These are phyloP conservation scores for Iguana delicatissima DNA, from an alignment of 2,797 vertebrate genomes.

Conservation along the genomic window DNA sequence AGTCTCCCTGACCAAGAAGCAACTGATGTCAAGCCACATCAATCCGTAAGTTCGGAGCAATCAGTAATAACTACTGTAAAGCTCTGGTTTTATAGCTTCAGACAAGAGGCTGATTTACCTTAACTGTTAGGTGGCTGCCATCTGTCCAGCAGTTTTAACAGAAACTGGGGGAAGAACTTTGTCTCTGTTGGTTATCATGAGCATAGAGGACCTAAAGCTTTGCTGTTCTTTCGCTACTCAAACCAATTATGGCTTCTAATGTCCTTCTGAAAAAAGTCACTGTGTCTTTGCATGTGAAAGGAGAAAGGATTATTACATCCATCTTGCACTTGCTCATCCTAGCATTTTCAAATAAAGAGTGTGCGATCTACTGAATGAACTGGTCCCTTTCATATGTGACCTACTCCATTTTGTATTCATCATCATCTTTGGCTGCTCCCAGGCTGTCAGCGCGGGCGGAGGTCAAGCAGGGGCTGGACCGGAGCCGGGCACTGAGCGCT, in stretches of 20 bases:
- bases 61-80: neutral
- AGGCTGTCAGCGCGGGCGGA: too few species aligned
- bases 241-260: neutral
- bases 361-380: rapidly evolving
- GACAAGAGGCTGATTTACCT: neutral
- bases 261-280: neutral
- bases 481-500: too few species aligned
- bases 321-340: neutral
- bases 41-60: neutral
- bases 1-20: neutral
- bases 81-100: neutral
- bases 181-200: neutral
- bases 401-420: constrained; percentile 20
- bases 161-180: neutral
- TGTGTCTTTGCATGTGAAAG: neutral
- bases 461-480: too few species aligned
- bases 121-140: neutral
- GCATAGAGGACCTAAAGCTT: neutral
- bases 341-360: neutral
- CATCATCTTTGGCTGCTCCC: neutral
- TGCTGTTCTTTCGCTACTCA: neutral
- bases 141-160: neutral
- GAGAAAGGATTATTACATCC: neutral
- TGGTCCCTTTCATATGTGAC: rapidly evolving
- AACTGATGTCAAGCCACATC: neutral